Evolutionary conservation across 2,888 invertebrate species (phyloP).

Genomic region (Sericinus montela): DNA sequence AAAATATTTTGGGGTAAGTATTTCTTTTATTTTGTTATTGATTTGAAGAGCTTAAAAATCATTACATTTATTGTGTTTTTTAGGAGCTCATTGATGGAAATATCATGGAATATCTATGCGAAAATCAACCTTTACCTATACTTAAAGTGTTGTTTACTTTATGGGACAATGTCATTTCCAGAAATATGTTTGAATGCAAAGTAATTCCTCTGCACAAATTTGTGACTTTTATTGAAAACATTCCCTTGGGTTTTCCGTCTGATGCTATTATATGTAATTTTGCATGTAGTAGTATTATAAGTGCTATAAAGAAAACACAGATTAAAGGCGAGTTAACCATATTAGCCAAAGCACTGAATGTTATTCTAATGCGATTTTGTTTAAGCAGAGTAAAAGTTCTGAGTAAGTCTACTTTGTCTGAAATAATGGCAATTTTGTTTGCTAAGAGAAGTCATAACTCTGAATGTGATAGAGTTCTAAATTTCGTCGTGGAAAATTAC

Average conservation of each 20-base stretch:
- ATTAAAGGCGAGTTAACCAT: slow-evolving; percentile 42
- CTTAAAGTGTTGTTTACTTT: slow-evolving; percentile 75
- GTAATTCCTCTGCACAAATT: slow-evolving; percentile 78
- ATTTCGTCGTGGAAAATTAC: slow-evolving; percentile 76
- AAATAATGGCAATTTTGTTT: slow-evolving; percentile 74
- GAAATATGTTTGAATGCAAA: slow-evolving; percentile 71
- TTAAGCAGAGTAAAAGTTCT: slow-evolving; percentile 60
- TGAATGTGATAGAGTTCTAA: slow-evolving; percentile 60
- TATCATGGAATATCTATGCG: slow-evolving; percentile 58
- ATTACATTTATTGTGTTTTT: slow-evolving; percentile 21
- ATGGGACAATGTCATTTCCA: slow-evolving; percentile 65
- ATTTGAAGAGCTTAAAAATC: no score
- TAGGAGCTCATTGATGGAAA: slow-evolving; percentile 54
- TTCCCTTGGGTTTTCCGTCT: slow-evolving; percentile 59
- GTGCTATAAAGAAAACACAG: slow-evolving; percentile 63
- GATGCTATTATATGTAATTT: slow-evolving; percentile 78
- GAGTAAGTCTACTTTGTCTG: slow-evolving; percentile 67
- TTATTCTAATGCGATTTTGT: slow-evolving; percentile 59
- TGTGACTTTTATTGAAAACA: slow-evolving; percentile 66
- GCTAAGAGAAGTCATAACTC: slow-evolving; percentile 52
- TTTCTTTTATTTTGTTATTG: not conserved
- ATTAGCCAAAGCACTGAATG: slow-evolving; percentile 58
- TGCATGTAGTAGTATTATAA: slow-evolving; percentile 71
- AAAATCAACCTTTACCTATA: slow-evolving; percentile 66
- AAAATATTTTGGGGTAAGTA: slow-evolving; percentile 62